phyloP scores from a whole-genome alignment of 1,140 invertebrate species.

The Temnothorax curvispinosus region DNA sequence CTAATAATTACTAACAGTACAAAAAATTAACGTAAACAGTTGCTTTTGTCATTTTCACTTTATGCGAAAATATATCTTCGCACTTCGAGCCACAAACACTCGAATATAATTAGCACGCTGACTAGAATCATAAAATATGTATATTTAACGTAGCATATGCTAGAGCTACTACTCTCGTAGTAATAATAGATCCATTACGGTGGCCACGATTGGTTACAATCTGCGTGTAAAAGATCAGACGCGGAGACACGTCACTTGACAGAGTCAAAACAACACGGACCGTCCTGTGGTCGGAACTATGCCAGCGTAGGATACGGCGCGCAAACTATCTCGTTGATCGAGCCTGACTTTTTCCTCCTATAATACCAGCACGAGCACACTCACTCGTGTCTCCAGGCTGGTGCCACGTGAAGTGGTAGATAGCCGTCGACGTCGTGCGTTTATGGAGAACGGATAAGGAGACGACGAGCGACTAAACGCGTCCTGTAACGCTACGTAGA shows the following conservation, averaged over 20 bases:
- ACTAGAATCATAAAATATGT: conserved; percentile 11
- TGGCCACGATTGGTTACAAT: neutral
- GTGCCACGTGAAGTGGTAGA: conserved; percentile 74
- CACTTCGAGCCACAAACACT: neutral
- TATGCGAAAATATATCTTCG: conserved; percentile 1
- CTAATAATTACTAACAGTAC: neutral
- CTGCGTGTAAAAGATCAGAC: neutral
- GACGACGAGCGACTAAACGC: conserved; percentile 65
- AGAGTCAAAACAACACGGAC: conserved; percentile 12
- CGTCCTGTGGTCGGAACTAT: conserved; percentile 18
- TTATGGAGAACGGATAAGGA: conserved; percentile 62
- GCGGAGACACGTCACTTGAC: conserved; percentile 24
- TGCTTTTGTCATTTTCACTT: conserved; percentile 9
- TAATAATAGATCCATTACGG: conserved; percentile 7
- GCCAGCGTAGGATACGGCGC: conserved; percentile 24
- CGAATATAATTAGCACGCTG: neutral
- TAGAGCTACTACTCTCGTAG: conserved; percentile 3
- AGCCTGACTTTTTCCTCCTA: conserved; percentile 54
- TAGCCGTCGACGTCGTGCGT: conserved; percentile 65
- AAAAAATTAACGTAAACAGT: neutral
- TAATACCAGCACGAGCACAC: conserved; percentile 55
- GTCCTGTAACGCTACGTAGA: conserved; percentile 62
- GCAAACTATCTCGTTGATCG: conserved; percentile 72
- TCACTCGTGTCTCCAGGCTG: conserved; percentile 68
- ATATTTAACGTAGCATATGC: neutral